Evolutionary conservation across 2,113 vertebrate genomes (phyloP).

Genomic region (Platichthys stellatus): DNA sequence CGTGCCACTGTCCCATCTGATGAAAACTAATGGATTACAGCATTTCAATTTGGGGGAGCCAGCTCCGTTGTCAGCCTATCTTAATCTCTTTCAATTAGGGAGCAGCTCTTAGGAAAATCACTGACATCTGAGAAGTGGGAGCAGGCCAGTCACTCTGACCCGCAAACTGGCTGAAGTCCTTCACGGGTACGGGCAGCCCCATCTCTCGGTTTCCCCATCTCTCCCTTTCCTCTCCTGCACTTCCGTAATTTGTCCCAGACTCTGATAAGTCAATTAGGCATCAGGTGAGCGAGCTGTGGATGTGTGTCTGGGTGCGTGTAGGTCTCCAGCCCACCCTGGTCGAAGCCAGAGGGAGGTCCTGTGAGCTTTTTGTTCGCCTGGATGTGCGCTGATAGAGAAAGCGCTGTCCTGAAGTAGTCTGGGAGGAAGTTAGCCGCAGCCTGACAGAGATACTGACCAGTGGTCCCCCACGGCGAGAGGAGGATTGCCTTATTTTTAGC

Average conservation of each 20-base stretch:
- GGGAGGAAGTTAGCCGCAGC: slow-evolving; percentile 58
- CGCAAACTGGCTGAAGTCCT: slow-evolving; percentile 74
- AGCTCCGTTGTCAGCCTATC: slow-evolving; percentile 76
- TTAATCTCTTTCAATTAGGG: slow-evolving; percentile 83
- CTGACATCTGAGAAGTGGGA: slow-evolving; percentile 79
- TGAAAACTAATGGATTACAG: slow-evolving; percentile 83
- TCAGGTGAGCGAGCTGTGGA: slow-evolving; percentile 47
- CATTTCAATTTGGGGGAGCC: slow-evolving; percentile 74
- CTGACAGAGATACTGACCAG: slow-evolving; percentile 76
- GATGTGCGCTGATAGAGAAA: slow-evolving; percentile 40
- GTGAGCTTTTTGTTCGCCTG: slow-evolving; percentile 29
- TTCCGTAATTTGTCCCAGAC: slow-evolving; percentile 81
- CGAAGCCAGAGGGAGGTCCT: slow-evolving; percentile 37
- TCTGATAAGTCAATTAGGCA: slow-evolving; percentile 79
- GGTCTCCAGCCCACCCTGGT: slow-evolving; percentile 68
- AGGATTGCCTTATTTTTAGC: slow-evolving; percentile 81
- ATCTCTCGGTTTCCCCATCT: slow-evolving; percentile 47
- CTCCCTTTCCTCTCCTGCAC: slow-evolving; percentile 67
- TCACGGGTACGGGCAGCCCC: slow-evolving; percentile 46
- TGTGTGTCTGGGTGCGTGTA: slow-evolving; percentile 26
- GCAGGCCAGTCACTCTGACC: slow-evolving; percentile 72
- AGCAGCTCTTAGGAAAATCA: slow-evolving; percentile 81
- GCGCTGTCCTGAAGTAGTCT: slow-evolving; percentile 54
- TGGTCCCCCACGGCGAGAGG: slow-evolving; percentile 66
- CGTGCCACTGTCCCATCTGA: slow-evolving; percentile 71